phyloP scores from a whole-genome alignment of 2,888 invertebrate species.

The Cantharis nigra region DNA sequence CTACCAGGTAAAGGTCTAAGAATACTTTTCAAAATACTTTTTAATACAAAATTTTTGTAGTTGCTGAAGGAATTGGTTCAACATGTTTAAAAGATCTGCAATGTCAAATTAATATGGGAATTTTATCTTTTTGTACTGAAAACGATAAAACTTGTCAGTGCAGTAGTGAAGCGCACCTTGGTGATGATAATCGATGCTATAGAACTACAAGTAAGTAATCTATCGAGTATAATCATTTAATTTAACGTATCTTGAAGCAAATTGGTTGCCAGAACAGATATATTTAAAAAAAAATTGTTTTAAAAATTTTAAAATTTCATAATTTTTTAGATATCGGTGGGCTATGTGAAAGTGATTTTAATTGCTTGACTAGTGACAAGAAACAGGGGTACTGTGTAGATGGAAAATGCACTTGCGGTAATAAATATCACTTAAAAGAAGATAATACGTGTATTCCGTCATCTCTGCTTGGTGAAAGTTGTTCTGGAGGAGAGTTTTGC shows the following conservation, averaged over 20 bases:
- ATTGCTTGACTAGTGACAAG: constrained; percentile 46
- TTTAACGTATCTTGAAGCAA: not conserved
- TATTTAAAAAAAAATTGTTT: not conserved
- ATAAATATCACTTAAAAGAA: constrained; percentile 39
- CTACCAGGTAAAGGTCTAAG: constrained; percentile 45
- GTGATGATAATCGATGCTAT: constrained; percentile 45
- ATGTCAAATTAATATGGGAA: constrained; percentile 44
- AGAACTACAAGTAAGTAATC: constrained; percentile 43
- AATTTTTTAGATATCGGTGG: constrained; percentile 44
- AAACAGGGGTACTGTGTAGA: constrained; percentile 44
- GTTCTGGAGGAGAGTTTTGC: constrained; percentile 46
- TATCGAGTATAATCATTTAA: not conserved
- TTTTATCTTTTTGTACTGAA: constrained; percentile 40
- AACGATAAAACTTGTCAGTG: constrained; percentile 43
- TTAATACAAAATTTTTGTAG: constrained; percentile 33
- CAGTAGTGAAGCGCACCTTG: constrained; percentile 40
- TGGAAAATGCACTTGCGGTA: constrained; percentile 47
- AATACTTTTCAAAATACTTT: not conserved
- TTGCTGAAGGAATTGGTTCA: constrained; percentile 40
- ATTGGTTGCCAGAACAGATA: not conserved
- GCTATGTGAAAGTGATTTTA: constrained; percentile 43
- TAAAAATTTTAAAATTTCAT: not conserved
- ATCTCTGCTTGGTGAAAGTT: constrained; percentile 43
- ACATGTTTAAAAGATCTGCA: constrained; percentile 47
- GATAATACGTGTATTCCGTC: constrained; percentile 44